phyloP scores from a whole-genome alignment of 1,140 invertebrate genomes.

The Berghia stephanieae region DNA sequence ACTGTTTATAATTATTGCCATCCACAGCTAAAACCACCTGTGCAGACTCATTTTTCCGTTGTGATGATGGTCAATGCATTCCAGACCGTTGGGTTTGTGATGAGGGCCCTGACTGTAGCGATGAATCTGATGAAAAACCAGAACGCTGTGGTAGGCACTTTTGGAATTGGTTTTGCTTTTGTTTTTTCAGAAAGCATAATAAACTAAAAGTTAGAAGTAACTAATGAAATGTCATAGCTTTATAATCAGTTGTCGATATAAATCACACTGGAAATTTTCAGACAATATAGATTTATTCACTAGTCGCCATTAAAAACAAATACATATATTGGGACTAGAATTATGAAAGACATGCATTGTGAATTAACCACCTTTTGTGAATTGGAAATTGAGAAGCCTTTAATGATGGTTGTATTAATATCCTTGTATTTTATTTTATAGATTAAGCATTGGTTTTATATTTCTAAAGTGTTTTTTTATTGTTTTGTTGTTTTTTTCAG shows the following conservation, averaged over 20 bases:
- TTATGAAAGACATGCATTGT: no score
- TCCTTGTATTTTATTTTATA: neutral
- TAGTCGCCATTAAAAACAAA: no score
- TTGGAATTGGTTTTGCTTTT: neutral
- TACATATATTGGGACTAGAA: no score
- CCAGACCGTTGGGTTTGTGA: slow-evolving; percentile 50
- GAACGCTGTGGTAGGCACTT: slow-evolving; percentile 28
- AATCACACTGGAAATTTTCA: neutral
- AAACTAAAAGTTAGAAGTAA: neutral
- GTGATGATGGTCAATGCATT: slow-evolving; percentile 47
- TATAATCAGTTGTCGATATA: neutral
- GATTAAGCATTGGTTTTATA: no score
- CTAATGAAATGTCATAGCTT: neutral
- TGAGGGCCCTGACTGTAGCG: slow-evolving; percentile 48
- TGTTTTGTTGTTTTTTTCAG: slow-evolving; percentile 29
- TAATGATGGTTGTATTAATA: neutral
- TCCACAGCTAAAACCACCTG: slow-evolving; percentile 33
- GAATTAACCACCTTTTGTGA: no score
- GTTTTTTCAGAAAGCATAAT: neutral
- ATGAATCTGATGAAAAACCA: slow-evolving; percentile 64
- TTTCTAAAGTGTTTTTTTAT: no score
- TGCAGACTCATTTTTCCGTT: slow-evolving; percentile 33
- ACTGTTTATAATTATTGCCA: no score
- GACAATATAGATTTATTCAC: neutral
- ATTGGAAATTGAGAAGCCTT: no score